Evolutionary conservation across 1,140 invertebrate genomes (phyloP), one percentile per base, ranked within the genome.

Genomic region (Magallana angulata): DNA sequence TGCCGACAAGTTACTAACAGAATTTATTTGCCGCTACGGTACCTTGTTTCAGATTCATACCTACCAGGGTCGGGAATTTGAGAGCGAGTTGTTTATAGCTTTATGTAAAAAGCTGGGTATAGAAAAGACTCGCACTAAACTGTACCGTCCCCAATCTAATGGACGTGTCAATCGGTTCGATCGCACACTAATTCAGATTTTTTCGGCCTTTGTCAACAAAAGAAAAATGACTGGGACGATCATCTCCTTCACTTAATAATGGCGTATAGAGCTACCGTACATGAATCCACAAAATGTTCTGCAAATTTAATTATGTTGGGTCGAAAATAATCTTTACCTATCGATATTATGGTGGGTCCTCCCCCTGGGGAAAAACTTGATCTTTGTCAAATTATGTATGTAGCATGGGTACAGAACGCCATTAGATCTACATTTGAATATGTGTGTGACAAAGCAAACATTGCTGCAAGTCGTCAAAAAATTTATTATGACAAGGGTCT

Each of bases 31-130:
- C 95, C 0, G 58, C 24, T 24, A 24, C 24, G 24, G 24, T 24
- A 24, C 24, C 24, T 24, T 24, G 24, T 0, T 91, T 16, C 88
- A 92, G 48, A 90, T 95, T 14, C 90, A 93, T 30, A 86, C 94
- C 0, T 94, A 95, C 88, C 92, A 94, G 87, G 95, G 93, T 18
- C 64, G 86, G 30, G 83, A 93, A 80, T 90, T 93, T 82, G 83
- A 89, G 80, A 90, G 88, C 18, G 24, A 87, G 58, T 48, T 93
- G 12, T 90, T 92, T 82, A 57, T 64, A 3, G 64, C 84, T 30
- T 18, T 92, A 7, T 89, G 90, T 48, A 16, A 85, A n/a, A 14
- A 85, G 12, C 71, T 92, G 14, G 88, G 85, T 18, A 86, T 91
- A 56, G 82, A 89, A 11, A 91, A 91, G 56, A 89, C 89, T 36